phyloP scores from a whole-genome alignment of 1,140 invertebrate genomes.

The Pseudoatta argentina region DNA sequence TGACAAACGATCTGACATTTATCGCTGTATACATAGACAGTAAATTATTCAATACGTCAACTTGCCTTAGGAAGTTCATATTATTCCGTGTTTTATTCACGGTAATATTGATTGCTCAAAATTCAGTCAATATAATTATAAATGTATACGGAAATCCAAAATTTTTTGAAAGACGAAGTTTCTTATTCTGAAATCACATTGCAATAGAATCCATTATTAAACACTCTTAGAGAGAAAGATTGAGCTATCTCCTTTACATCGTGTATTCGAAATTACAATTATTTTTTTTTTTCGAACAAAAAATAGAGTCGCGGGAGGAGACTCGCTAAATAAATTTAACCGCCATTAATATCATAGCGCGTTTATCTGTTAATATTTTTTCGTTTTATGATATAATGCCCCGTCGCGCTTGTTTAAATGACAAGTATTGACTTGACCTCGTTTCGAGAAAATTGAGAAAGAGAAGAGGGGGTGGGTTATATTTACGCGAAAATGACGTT shows the following conservation, averaged over 20 bases:
- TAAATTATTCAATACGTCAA: slow-evolving; percentile 45
- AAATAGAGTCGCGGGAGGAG: neutral
- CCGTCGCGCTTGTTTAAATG: slow-evolving; percentile 35
- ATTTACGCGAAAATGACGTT: slow-evolving; percentile 47
- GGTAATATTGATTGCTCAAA: slow-evolving; percentile 28
- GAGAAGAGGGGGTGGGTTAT: neutral
- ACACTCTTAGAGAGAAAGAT: neutral
- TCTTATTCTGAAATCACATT: neutral
- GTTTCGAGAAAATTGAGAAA: slow-evolving; percentile 1
- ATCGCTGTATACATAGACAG: slow-evolving; percentile 20
- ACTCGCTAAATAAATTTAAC: slow-evolving; percentile 24
- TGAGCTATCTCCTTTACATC: neutral
- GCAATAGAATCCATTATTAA: neutral
- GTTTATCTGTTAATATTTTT: slow-evolving; percentile 16
- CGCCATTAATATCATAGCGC: neutral
- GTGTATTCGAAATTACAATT: neutral
- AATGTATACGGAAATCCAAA: neutral
- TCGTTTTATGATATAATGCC: slow-evolving; percentile 23
- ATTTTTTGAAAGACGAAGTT: neutral
- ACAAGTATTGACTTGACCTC: slow-evolving; percentile 51
- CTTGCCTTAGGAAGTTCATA: slow-evolving; percentile 21
- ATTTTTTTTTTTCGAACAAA: neutral
- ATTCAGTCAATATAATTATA: neutral
- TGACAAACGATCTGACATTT: slow-evolving; percentile 45
- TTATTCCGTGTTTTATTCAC: slow-evolving; percentile 13